phyloP scores from a whole-genome alignment of 2,888 invertebrate species.

The Allophyes oxyacanthae region DNA sequence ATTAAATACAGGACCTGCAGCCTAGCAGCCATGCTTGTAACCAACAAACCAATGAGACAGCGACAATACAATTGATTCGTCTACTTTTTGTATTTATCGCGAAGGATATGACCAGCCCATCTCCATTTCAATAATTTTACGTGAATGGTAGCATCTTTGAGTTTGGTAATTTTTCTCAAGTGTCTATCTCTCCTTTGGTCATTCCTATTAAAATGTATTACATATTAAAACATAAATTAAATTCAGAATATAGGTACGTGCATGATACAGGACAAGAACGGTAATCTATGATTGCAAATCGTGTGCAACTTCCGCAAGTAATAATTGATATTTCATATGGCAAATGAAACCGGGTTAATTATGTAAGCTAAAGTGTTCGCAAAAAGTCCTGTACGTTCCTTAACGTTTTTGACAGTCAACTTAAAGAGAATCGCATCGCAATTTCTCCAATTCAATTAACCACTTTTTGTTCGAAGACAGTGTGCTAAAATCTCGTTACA shows the following conservation, averaged over 20 bases:
- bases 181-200: too few relatives aligned
- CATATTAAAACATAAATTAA: too few relatives aligned
- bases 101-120: too few relatives aligned
- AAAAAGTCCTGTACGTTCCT: conserved; percentile 58
- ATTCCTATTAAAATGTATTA: too few relatives aligned
- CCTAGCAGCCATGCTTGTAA: too few relatives aligned
- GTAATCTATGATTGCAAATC: conserved; percentile 52
- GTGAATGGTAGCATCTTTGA: too few relatives aligned
- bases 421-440: conserved; percentile 23
- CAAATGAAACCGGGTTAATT: conserved; percentile 74
- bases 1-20: too few relatives aligned
- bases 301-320: conserved; percentile 61
- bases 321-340: conserved; percentile 69
- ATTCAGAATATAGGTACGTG: not conserved
- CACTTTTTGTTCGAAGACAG: conserved; percentile 47
- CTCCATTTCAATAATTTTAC: too few relatives aligned
- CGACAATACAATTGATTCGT: too few relatives aligned
- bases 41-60: too few relatives aligned
- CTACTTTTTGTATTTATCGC: too few relatives aligned
- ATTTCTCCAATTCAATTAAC: conserved; percentile 41
- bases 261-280: conserved; percentile 27
- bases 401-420: conserved; percentile 15
- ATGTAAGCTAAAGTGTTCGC: conserved; percentile 56
- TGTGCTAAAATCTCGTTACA: conserved; percentile 25
- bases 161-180: too few relatives aligned